Percentiles rank a stretch among this genome's conserved stretches.
These are phyloP conservation scores for Dichetophora obliterata DNA, from an alignment of 2,888 invertebrate species.

Conservation along the genomic window DNA sequence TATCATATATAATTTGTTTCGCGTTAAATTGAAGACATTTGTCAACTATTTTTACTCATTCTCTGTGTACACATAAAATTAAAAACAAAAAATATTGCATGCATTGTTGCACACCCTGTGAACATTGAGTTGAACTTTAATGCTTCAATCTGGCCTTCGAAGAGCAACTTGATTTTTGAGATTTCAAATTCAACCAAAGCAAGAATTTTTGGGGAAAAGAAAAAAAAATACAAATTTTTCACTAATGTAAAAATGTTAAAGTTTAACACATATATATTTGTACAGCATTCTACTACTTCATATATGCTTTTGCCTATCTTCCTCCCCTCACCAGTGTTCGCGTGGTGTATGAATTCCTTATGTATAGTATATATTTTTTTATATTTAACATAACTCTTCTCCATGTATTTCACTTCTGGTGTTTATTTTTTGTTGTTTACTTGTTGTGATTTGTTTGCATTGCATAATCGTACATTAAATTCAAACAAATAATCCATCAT, in stretches of 20 bases:
- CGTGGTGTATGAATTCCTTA: conserved; percentile 19
- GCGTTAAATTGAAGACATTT: conserved; percentile 5
- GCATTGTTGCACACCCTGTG: conserved; percentile 4
- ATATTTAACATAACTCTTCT: background rate
- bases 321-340: background rate
- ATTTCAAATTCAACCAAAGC: too few relatives aligned
- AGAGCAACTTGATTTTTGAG: background rate
- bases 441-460: conserved; percentile 49
- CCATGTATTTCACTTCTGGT: conserved; percentile 30
- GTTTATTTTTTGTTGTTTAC: conserved; percentile 39
- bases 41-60: conserved; percentile 7
- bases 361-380: conserved; percentile 1
- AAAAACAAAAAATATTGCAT: background rate
- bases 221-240: too few relatives aligned
- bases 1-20: background rate
- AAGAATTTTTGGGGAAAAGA: too few relatives aligned
- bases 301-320: too few relatives aligned
- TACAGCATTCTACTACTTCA: too few relatives aligned
- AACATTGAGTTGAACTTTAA: background rate
- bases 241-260: too few relatives aligned
- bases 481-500: conserved; percentile 26
- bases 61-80: background rate
- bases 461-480: conserved; percentile 4
- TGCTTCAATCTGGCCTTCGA: background rate
- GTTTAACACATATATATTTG: too few relatives aligned